phyloP scores from a whole-genome alignment of 2,797 vertebrate genomes.

The Galago senegalensis region DNA sequence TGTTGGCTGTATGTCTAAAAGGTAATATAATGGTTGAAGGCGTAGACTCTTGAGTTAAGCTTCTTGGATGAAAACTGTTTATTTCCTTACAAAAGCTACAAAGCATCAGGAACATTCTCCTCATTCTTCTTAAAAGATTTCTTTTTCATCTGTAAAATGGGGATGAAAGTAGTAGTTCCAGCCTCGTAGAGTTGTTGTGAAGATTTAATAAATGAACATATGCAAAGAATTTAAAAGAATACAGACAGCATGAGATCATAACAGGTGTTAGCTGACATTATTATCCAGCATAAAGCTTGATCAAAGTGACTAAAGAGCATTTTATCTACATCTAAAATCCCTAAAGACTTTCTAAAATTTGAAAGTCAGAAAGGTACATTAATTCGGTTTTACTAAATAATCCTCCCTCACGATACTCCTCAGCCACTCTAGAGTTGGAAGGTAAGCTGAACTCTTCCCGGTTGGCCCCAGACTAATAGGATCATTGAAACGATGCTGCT shows the following conservation, averaged over 20 bases:
- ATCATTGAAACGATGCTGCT: constrained; percentile 17
- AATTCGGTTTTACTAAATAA: background rate
- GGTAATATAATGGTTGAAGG: background rate
- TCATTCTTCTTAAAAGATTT: background rate
- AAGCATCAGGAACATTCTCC: background rate
- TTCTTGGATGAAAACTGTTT: background rate
- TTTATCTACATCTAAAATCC: background rate
- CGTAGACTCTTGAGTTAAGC: background rate
- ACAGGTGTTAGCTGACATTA: background rate
- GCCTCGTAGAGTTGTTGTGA: background rate
- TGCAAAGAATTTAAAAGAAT: background rate
- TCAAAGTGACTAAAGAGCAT: background rate
- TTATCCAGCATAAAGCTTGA: background rate
- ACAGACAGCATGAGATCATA: background rate
- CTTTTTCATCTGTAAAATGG: background rate
- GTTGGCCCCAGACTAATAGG: background rate
- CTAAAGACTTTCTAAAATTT: background rate
- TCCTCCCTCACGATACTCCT: background rate
- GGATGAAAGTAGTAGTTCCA: background rate
- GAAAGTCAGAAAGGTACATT: background rate
- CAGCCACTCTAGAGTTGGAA: background rate
- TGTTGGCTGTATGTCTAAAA: background rate
- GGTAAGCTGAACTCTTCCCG: no score
- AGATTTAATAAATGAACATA: background rate
- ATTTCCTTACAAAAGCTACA: background rate